Evolutionary conservation across 2,888 invertebrate species (phyloP).

Genomic region (Eurois occulta): DNA sequence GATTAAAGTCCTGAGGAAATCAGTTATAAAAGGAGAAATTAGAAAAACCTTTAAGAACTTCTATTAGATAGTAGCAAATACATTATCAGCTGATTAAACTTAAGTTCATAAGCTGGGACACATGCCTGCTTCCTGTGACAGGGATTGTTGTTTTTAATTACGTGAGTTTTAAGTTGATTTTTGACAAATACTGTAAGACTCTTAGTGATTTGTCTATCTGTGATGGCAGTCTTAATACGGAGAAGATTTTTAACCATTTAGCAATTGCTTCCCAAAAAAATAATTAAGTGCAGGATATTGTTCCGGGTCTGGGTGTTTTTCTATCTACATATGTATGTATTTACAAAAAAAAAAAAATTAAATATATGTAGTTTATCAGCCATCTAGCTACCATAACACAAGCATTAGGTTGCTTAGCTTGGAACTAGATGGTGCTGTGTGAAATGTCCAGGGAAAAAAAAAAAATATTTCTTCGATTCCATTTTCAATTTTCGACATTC

Average conservation of each 20-base stretch:
- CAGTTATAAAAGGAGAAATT: conserved; percentile 5
- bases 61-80: not conserved
- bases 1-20: conserved; percentile 17
- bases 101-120: not conserved
- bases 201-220: not conserved
- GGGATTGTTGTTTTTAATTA: not conserved
- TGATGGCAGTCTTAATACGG: not conserved
- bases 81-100: not conserved
- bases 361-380: too few species aligned
- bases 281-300: conserved; percentile 58
- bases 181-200: not conserved
- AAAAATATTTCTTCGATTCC: conserved; percentile 40
- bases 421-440: too few species aligned
- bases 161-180: not conserved
- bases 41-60: not conserved
- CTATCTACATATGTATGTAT: too few species aligned
- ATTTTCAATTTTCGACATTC: conserved; percentile 30
- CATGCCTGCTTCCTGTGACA: not conserved
- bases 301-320: too few species aligned
- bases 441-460: too few species aligned
- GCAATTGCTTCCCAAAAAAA: conserved; percentile 26
- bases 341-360: too few species aligned
- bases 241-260: conserved; percentile 7
- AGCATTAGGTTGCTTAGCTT: too few species aligned
- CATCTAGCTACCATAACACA: too few species aligned